A percentile compares a stretch with the other conserved stretches of the same genome.
phyloP scores from a whole-genome alignment of 2,113 vertebrate species.

The Plectropomus leopardus region DNA sequence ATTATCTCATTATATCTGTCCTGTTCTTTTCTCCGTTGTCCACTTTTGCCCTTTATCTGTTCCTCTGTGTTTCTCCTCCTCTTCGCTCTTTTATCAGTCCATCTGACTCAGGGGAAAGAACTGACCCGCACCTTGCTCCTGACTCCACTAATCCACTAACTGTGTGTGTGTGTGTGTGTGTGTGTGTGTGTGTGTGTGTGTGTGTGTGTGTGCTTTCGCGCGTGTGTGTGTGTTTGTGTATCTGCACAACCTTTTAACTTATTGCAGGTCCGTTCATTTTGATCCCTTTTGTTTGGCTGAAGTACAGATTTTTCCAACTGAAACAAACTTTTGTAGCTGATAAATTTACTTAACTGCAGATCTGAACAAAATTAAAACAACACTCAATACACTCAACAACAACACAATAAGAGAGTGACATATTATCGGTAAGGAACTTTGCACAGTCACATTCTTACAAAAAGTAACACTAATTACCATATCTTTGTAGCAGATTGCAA shows the following conservation, averaged over 20 bases:
- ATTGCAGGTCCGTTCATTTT: constrained; percentile 9
- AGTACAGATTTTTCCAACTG: neutral
- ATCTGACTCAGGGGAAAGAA: constrained; percentile 62
- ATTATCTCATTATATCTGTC: constrained; percentile 76
- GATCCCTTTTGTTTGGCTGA: neutral
- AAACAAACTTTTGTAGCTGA: constrained; percentile 4
- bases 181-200: constrained; percentile 1
- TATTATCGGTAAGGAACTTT: too few species aligned
- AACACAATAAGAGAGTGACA: neutral
- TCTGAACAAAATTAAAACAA: neutral
- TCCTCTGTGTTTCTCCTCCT: constrained; percentile 60
- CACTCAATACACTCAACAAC: too few species aligned
- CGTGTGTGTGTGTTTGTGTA: neutral
- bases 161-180: constrained; percentile 20
- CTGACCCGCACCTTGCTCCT: constrained; percentile 49
- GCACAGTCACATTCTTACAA: neutral
- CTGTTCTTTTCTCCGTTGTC: constrained; percentile 67
- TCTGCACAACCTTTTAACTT: constrained; percentile 26
- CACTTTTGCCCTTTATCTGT: constrained; percentile 69
- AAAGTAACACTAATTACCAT: neutral
- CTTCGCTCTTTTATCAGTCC: constrained; percentile 63
- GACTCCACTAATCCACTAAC: constrained; percentile 49
- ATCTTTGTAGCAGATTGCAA: neutral
- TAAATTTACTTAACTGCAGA: too few species aligned
- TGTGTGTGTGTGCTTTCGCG: constrained; percentile 22